Evolutionary conservation across 1,140 invertebrate species (phyloP), one percentile per base, ranked within the genome.

Genomic region (Hydropsyche tenuis): DNA sequence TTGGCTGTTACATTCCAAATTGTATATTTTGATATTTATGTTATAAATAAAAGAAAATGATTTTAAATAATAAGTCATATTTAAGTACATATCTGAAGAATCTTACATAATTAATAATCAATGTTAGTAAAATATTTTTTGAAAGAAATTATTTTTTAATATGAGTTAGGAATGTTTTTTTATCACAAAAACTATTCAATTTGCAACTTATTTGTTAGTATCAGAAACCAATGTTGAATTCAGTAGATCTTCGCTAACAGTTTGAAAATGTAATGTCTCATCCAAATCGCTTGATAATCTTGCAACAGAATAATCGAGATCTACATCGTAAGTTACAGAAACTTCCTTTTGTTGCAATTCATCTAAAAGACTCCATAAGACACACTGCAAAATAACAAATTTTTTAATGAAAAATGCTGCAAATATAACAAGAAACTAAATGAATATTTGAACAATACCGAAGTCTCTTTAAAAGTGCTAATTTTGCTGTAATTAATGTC

Each of bases 291-390:
- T 71, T 0, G 76, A 77, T 1, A 73, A 20, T 9, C 66, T 11
- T n/a, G 76, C 62, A 0, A 75, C 51, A 5, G 76, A 74, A 43
- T 63, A 43, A 53, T 77, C 76, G 37, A 77, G 56, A 23, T 77
- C 73, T 37, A 77, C 37, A 53, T 77, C 73, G 51, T 77, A 77
- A 7, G 76, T 77, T 62, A 77, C 53, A 37, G 53, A 51, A 4
- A 77, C 76, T 60, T 77, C 76, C 42, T 77, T 77, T 42, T 75
- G 73, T 22, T 75, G 73, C 23, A 77, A 48, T 25, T 73, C 76
- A 43, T 77, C 76, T 18, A 77, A 48, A 9, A 77, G 72, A 16
- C 14, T 42, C 53, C 72, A 73, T 20, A 77, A 56, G 2, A 63
- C 71, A 2, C 14, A 37, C 76, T 77, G 42, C n/a, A 70, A 74